phyloP scores from a whole-genome alignment of 2,113 vertebrate genomes.

The Dromas ardeola region DNA sequence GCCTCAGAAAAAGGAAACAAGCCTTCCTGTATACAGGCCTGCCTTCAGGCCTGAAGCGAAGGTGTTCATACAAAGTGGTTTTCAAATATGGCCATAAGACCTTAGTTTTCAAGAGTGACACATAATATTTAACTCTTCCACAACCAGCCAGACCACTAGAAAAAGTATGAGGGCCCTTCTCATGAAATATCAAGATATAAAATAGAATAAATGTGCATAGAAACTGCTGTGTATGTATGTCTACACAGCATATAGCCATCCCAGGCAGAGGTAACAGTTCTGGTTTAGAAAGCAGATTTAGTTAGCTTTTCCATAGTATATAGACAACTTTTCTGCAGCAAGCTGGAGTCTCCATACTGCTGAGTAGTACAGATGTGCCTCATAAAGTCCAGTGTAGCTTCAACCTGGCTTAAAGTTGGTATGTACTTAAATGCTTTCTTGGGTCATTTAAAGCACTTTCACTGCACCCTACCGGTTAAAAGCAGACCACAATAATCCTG shows the following conservation, averaged over 20 bases:
- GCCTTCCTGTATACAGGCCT: background rate
- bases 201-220: background rate
- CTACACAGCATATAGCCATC: background rate
- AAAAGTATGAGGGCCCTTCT: background rate
- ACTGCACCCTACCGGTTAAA: background rate
- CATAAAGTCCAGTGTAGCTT: accelerated
- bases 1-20: background rate
- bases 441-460: background rate
- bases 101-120: background rate
- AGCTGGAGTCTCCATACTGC: background rate
- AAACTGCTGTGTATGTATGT: background rate
- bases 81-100: background rate
- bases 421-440: background rate
- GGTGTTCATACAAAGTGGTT: background rate
- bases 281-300: background rate
- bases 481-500: background rate
- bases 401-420: background rate
- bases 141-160: background rate
- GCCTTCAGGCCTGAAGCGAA: background rate
- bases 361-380: background rate
- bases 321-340: background rate
- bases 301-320: background rate
- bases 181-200: background rate
- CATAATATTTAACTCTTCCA: background rate
- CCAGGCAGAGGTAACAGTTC: background rate